Evolutionary conservation across 1,140 invertebrate species (phyloP).

Genomic region (Zaprionus nigranus): DNA sequence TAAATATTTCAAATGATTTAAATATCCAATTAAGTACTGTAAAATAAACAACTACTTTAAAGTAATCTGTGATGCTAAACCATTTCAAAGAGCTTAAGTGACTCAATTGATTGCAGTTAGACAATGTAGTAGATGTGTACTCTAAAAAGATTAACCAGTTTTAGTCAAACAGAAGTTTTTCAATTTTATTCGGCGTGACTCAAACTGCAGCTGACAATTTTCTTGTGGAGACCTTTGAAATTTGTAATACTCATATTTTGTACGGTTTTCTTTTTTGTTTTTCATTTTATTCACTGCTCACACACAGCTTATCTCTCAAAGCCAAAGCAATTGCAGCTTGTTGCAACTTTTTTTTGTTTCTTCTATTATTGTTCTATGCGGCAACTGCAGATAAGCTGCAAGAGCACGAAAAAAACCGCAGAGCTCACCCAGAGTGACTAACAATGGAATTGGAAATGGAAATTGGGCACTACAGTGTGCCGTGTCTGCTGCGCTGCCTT

Average conservation of each 20-base stretch:
- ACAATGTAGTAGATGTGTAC: not conserved
- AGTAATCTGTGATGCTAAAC: not conserved
- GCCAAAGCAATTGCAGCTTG: conserved; percentile 11
- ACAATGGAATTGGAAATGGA: conserved; percentile 48
- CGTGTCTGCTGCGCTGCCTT: conserved; percentile 31
- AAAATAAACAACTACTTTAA: no score
- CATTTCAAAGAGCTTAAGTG: no score
- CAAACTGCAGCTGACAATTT: conserved; percentile 22
- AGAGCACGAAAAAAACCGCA: conserved; percentile 37
- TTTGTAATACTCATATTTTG: not conserved
- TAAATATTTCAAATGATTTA: not conserved
- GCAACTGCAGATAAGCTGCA: conserved; percentile 57
- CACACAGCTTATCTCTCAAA: conserved; percentile 7
- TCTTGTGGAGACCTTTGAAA: conserved; percentile 13
- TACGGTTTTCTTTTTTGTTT: not conserved
- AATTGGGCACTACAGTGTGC: conserved; percentile 6
- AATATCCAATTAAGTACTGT: no score
- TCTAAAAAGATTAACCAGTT: not conserved
- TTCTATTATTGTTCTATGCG: conserved; percentile 52
- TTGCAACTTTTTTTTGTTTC: conserved; percentile 8
- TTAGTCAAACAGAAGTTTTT: not conserved
- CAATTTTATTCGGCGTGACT: conserved; percentile 15
- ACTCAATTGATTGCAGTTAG: no score
- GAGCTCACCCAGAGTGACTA: conserved; percentile 39
- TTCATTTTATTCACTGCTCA: conserved; percentile 2